A percentile compares a stretch with the other conserved stretches of the same genome.
Evolutionary conservation across 2,797 vertebrate genomes (phyloP).

Genomic region (Falco novaeseelandiae): DNA sequence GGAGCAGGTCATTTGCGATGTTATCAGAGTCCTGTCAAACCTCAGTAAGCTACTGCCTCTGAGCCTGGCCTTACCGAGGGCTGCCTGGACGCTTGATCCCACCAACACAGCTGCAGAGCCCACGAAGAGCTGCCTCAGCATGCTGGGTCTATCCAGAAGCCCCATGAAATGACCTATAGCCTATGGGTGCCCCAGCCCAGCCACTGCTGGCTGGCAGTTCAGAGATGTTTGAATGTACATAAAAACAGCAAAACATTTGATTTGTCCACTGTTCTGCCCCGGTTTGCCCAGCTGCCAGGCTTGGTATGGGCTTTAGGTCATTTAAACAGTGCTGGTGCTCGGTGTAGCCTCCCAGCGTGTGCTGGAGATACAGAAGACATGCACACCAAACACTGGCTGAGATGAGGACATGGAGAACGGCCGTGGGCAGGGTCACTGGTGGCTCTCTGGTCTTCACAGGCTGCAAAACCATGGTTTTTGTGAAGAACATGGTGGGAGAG

Average conservation of each 20-base stretch:
- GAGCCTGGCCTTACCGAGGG: background rate
- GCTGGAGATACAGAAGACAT: background rate
- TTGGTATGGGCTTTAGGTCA: background rate
- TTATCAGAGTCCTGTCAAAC: background rate
- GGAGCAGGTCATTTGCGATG: background rate
- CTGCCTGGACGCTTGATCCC: background rate
- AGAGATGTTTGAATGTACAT: background rate
- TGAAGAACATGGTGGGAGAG: background rate
- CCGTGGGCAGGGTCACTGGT: background rate
- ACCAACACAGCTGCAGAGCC: background rate
- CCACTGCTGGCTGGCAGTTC: background rate
- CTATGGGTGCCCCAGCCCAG: background rate
- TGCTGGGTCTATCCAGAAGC: background rate
- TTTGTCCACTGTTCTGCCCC: background rate
- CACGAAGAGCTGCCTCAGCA: background rate
- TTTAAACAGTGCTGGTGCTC: background rate
- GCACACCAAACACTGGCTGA: background rate
- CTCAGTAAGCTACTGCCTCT: background rate
- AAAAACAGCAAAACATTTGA: background rate
- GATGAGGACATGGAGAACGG: background rate
- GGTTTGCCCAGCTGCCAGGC: background rate
- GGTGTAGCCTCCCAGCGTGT: background rate
- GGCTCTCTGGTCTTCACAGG: background rate
- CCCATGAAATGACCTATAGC: background rate
- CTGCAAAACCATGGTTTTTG: background rate